These are phyloP conservation scores for Anoplophora glabripennis DNA, from an alignment of 1,140 invertebrate genomes.

Conservation along the genomic window DNA sequence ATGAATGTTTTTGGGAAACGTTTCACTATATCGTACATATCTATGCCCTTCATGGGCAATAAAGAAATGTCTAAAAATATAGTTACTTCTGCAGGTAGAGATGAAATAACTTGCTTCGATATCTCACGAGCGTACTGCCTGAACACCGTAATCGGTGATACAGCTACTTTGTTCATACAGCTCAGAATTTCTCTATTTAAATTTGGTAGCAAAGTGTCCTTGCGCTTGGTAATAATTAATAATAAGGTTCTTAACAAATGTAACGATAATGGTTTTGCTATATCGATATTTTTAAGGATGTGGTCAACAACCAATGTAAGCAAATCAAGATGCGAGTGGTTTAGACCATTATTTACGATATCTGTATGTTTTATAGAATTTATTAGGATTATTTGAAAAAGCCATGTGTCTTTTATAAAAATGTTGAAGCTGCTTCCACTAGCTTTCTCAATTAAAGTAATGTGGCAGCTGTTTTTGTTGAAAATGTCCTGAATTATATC, in stretches of 20 bases:
- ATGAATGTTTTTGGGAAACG: conserved; percentile 1
- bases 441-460: background rate
- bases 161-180: conserved; percentile 9
- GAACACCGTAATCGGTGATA: conserved; percentile 8
- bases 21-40: conserved; percentile 18
- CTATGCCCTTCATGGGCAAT: conserved; percentile 26
- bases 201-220: background rate
- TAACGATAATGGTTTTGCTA: background rate
- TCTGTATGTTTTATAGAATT: conserved; percentile 5
- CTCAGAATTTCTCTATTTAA: background rate
- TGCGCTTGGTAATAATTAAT: conserved; percentile 1
- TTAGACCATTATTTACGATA: background rate
- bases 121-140: conserved; percentile 2
- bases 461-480: background rate
- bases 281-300: conserved; percentile 6
- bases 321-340: no score
- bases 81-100: conserved; percentile 3
- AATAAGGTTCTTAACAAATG: conserved; percentile 2
- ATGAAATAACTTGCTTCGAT: conserved; percentile 1
- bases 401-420: conserved; percentile 6
- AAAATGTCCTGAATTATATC: background rate
- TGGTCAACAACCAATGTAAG: background rate
- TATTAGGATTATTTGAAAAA: conserved; percentile 5
- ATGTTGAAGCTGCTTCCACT: background rate
- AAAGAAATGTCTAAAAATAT: conserved; percentile 12